Base-by-base conservation (phyloP, 2,888 invertebrate species). In the Xanthia togata region DNA sequence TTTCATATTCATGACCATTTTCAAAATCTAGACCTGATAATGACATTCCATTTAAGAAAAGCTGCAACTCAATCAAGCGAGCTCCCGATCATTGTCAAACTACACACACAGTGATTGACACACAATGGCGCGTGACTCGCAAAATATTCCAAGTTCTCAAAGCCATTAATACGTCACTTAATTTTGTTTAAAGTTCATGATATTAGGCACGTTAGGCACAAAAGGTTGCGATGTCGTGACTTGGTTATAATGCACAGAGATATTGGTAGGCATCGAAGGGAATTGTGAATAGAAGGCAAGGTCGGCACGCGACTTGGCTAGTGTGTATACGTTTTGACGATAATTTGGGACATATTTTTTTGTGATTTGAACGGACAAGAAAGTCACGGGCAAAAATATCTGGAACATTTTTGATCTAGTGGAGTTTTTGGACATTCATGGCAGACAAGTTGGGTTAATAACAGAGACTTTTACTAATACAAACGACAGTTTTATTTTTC, bases 251-350 rank as follows among this genome's bases (percentile, higher is more conserved):
- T 84, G 86, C 77, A 82, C 79, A 76, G 78, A 90, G 89, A 90
- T 88, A 88, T 88, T 86, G 89, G 86, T 87, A 89, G 90, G 89
- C 88, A 87, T 85, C 85, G 86, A 83, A 88, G 83, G 86, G 87
- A 86, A 86, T 88, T 84, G 90, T 88, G 88, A 85, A 85, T 84
- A 87, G 83, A 90, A 87, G 87, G 90, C 89, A 89, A 89, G 85
- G 88, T 85, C 88, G 88, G 82, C 92, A 92, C 92, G 92, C 91
- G 89, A 92, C 89, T 87, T 77, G 31, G 12, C 12, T 89, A 76
- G 59, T 35, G 83, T 74, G 70, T 23, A 80, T 72, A 87, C 3
- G 23, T 9, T 71, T 77, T 4, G 0, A 12, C 8, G 47, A 57
- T 44, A 0, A 5, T 62, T 38, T 14, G 59, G 20, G 85, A 84